These are phyloP conservation scores for Oreotragus oreotragus DNA, from an alignment of 2,113 vertebrate genomes.

Conservation along the genomic window DNA sequence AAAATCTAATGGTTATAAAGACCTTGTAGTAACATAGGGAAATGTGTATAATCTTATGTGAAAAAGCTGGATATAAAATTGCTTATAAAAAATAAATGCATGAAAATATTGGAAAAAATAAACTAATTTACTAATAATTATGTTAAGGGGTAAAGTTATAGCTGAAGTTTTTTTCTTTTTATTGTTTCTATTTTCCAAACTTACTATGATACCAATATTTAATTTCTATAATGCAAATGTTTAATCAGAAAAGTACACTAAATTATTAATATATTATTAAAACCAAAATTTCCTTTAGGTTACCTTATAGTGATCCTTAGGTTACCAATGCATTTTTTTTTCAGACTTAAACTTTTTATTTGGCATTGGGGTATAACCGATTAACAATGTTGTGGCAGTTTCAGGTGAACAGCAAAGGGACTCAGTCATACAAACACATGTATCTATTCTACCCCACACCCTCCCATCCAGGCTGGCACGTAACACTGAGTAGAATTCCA, in stretches of 20 bases:
- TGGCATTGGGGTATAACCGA: accelerated
- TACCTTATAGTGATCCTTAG: background rate
- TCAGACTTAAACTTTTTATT: background rate
- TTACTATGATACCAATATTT: background rate
- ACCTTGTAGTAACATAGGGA: background rate
- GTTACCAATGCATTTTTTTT: background rate
- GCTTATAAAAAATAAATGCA: background rate
- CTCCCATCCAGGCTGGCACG: background rate
- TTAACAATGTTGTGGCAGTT: background rate
- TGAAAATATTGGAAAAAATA: background rate
- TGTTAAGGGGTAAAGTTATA: background rate
- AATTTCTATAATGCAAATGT: background rate
- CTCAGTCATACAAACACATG: background rate
- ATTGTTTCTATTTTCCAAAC: background rate
- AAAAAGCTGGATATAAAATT: background rate
- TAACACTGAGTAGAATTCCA: background rate
- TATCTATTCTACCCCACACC: background rate
- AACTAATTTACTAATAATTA: background rate
- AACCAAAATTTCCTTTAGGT: background rate
- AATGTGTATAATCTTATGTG: background rate
- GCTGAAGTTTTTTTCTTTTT: background rate
- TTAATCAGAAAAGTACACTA: background rate
- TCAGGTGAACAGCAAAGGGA: background rate
- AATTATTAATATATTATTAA: background rate
- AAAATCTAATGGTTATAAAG: background rate